Evolutionary conservation across 2,888 invertebrate species (phyloP), one percentile per base, ranked within the genome.

Genomic region (Apamea epomidion): DNA sequence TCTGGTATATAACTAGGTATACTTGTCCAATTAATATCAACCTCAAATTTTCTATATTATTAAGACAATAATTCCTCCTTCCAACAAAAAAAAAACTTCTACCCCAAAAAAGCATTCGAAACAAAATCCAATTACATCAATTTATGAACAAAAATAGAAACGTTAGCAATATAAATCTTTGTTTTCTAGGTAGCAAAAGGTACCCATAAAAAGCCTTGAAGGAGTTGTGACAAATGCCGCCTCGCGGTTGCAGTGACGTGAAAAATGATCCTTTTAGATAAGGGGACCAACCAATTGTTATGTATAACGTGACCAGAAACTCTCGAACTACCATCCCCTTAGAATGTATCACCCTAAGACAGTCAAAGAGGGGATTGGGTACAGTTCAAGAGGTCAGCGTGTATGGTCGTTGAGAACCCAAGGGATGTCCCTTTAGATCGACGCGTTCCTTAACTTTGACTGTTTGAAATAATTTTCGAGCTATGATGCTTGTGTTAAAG

Each of bases 211-310:
- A 94, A 95, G 88, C 93, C 93, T 93, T 93, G 92, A 94, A 95
- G 94, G 93, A 95, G 94, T 94, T 93, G 93, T 95, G 96, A 96
- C 95, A 95, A 96, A 96, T 95, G 93, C 92, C 93, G 91, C 89
- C 87, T 91, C 92, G 94, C 91, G 94, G 95, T 93, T 94, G 94
- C 94, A 94, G 87, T 95, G 96, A 96, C 96, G 95, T 96, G 95
- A 96, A 95, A 96, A 96, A 96, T 95, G 94, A 95, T 94, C 94
- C 95, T 94, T 93, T 95, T 94, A 95, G 95, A 95, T 96, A 95
- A 96, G 93, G 94, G 92, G 92, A 92, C 92, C 92, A 91, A 92
- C 93, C 95, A 94, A 96, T 95, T 96, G 96, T 95, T 94, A 94
- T 93, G 93, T 94, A 93, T 92, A 93, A 90, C 81, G 87, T 87